phyloP scores from a whole-genome alignment of 2,888 invertebrate species.

The Pseudeuparius sepicola region DNA sequence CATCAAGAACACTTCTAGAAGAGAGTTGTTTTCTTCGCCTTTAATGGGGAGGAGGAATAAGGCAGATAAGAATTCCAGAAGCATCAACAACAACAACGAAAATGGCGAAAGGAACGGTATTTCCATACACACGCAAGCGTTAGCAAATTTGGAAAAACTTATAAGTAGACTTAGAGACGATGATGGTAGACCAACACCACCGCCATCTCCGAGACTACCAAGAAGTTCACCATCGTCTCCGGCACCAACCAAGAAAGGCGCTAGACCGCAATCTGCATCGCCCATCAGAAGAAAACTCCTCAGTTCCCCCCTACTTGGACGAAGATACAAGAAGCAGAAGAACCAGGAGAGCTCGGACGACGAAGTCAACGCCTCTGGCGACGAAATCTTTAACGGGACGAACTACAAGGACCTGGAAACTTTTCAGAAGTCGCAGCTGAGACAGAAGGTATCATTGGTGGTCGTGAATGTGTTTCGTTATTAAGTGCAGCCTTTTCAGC shows the following conservation, averaged over 20 bases:
- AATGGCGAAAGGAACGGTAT: slow-evolving; percentile 26
- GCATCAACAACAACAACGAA: slow-evolving; percentile 19
- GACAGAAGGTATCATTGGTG: slow-evolving; percentile 91
- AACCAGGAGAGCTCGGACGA: slow-evolving; percentile 70
- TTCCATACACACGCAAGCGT: slow-evolving; percentile 42
- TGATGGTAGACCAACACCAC: slow-evolving; percentile 41
- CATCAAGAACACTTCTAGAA: slow-evolving; percentile 32
- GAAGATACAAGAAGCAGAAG: slow-evolving; percentile 64
- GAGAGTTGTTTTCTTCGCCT: slow-evolving; percentile 39
- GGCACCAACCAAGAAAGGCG: slow-evolving; percentile 56
- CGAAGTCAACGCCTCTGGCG: slow-evolving; percentile 51
- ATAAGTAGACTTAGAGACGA: slow-evolving; percentile 47
- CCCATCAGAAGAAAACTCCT: slow-evolving; percentile 69
- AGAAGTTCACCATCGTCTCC: slow-evolving; percentile 70
- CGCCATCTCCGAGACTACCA: slow-evolving; percentile 52
- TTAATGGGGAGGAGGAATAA: slow-evolving; percentile 38
- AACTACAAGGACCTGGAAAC: slow-evolving; percentile 81
- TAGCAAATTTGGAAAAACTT: slow-evolving; percentile 49
- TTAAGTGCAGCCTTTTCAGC: slow-evolving; percentile 40
- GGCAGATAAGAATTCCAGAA: slow-evolving; percentile 23
- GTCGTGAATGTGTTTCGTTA: too few species aligned
- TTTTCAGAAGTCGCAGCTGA: slow-evolving; percentile 83
- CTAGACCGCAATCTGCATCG: slow-evolving; percentile 65
- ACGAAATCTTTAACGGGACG: slow-evolving; percentile 53
- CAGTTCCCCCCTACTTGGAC: slow-evolving; percentile 74